Base-by-base conservation (phyloP, 2,888 invertebrate genomes). In the Ellobium chinense region DNA sequence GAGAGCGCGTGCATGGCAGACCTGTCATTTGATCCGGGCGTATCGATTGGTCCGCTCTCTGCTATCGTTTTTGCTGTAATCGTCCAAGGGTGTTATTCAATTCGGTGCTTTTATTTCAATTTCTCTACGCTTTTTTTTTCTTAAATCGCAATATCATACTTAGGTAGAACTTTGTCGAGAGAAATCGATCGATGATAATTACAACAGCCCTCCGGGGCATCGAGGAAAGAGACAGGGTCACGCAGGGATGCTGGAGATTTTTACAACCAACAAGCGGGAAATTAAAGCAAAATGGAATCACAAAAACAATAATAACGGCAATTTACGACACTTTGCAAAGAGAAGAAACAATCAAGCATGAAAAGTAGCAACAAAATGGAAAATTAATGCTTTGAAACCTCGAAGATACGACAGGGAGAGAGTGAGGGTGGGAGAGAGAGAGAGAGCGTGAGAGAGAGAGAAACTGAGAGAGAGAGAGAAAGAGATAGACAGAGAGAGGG, bases 51-150 rank as follows among this genome's bases (percentile, higher is more conserved):
- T 31, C 63, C 46, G 9, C 29, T 63, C 74, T 29, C 46, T 46
- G 63, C 74, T 74, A 74, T 74, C 74, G 63, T 74, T 74, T 74
- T 63, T 74, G 39, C 62, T 63, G 74, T 74, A 74, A 74, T 74
- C 63, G 74, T 63, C 74, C 74, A 63, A 39, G n/a, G 74, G 74
- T 74, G 74, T 74, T 74, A 74, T 63, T 74, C 74, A 74, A 74
- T 60, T 72, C 72, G 72, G 58, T 72, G 72, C 72, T 56, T 72
- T 56, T 72, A 72, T 72, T 56, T 72, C 9, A 12, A 46, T 46
- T 46, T 46, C 18, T 18, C 46, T 18, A 7, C 46, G n/a, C 12
- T n/a, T 24, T n/a, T 60, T n/a, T n/a, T n/a, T 60, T 60, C n/a
- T 60, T 60, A n/a, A n/a, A 74, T 74, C 63, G 74, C 74, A 63